phyloP scores from a whole-genome alignment of 2,113 vertebrate species.

The Labeo rohita region DNA sequence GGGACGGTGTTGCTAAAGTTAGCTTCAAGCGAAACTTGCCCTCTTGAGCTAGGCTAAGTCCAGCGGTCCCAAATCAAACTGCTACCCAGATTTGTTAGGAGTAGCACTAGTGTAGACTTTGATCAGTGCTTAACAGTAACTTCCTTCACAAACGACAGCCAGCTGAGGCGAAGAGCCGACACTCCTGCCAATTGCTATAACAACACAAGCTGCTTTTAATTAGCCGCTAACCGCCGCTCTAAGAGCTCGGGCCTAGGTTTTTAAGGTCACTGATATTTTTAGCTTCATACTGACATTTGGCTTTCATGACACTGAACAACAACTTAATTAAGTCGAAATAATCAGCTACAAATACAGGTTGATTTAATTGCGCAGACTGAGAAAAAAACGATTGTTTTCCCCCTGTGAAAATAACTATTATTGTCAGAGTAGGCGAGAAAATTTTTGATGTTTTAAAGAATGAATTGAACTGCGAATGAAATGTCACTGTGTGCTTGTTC shows the following conservation, averaged over 20 bases:
- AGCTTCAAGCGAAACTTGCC: not conserved
- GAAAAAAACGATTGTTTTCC: not conserved
- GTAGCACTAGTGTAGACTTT: not conserved
- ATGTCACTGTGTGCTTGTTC: not conserved
- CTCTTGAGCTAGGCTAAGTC: not conserved
- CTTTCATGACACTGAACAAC: constrained; percentile 28
- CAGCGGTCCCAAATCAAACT: not conserved
- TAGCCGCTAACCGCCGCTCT: constrained; percentile 33
- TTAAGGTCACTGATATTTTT: constrained; percentile 58
- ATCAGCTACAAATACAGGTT: constrained; percentile 6
- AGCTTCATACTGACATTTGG: constrained; percentile 46
- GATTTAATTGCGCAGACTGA: constrained; percentile 12
- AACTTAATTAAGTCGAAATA: constrained; percentile 9
- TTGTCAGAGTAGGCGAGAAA: not conserved
- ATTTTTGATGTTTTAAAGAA: not conserved
- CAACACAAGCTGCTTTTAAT: constrained; percentile 45
- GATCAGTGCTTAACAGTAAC: constrained; percentile 24
- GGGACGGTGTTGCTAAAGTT: constrained; percentile 52
- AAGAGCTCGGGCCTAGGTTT: constrained; percentile 1
- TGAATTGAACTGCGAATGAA: not conserved
- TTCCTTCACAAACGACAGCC: not conserved
- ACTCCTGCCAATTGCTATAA: not conserved
- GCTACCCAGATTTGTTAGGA: not conserved
- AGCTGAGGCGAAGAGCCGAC: not conserved
- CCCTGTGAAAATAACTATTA: not conserved